Conservation (phyloP, 1,140 invertebrate genomes). For the Mylabris phalerata region DNA sequence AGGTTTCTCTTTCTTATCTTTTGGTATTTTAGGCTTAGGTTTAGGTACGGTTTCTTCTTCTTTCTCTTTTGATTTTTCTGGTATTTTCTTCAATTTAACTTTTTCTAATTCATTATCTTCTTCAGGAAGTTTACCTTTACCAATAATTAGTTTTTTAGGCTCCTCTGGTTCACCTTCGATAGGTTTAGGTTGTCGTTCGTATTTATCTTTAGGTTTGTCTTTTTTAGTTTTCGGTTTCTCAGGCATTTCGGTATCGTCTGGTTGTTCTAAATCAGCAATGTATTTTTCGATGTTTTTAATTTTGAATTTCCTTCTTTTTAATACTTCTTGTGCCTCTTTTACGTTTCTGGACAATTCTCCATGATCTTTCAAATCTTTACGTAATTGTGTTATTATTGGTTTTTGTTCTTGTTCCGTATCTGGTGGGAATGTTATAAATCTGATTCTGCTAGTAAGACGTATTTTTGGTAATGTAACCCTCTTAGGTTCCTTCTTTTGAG, state of each 20-base stretch:
- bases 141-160: slow-evolving; percentile 50
- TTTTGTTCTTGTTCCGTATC: slow-evolving; percentile 39
- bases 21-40: slow-evolving; percentile 43
- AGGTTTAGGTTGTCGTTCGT: slow-evolving; percentile 24
- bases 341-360: slow-evolving; percentile 64
- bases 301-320: slow-evolving; percentile 48
- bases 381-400: slow-evolving; percentile 45
- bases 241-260: slow-evolving; percentile 60
- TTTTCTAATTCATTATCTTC: slow-evolving; percentile 43
- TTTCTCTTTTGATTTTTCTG: slow-evolving; percentile 30
- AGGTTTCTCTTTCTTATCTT: slow-evolving; percentile 30
- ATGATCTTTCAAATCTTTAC: slow-evolving; percentile 50
- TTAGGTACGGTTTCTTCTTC: slow-evolving; percentile 17
- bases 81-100: slow-evolving; percentile 34
- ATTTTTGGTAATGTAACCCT: slow-evolving; percentile 54
- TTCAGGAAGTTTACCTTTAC: slow-evolving; percentile 48
- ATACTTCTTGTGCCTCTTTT: slow-evolving; percentile 58
- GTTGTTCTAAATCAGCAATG: slow-evolving; percentile 61
- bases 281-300: slow-evolving; percentile 57
- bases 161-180: slow-evolving; percentile 38
- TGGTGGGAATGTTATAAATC: slow-evolving; percentile 54
- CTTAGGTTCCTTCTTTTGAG: slow-evolving; percentile 32
- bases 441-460: slow-evolving; percentile 58
- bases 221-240: slow-evolving; percentile 35
- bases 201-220: slow-evolving; percentile 31